These are phyloP conservation scores for Oceanodroma tethys DNA, from an alignment of 2,113 vertebrate genomes.

Conservation along the genomic window DNA sequence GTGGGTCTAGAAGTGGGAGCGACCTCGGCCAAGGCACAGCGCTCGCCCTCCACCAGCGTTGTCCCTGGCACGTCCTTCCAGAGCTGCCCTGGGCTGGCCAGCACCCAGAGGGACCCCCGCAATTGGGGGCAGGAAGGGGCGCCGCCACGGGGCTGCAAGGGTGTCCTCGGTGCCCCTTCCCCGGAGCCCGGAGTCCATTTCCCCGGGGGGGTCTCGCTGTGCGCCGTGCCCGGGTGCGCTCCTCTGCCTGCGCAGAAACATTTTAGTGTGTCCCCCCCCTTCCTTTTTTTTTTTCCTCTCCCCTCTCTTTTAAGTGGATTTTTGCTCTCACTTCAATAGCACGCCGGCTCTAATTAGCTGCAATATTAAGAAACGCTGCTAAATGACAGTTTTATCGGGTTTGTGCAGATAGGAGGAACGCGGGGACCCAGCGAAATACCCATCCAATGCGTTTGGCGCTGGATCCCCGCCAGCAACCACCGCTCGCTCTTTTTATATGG, in stretches of 20 bases:
- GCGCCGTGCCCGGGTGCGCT: neutral
- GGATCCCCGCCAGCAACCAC: constrained; percentile 57
- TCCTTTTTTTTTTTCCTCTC: neutral
- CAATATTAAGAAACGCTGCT: constrained; percentile 49
- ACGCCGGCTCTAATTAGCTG: constrained; percentile 13
- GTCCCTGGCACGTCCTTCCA: neutral
- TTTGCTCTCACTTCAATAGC: constrained; percentile 56
- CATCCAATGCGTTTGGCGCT: neutral
- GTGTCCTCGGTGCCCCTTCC: neutral
- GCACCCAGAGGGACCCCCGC: neutral
- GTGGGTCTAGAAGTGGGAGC: neutral
- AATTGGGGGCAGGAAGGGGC: neutral
- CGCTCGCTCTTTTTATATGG: constrained; percentile 64
- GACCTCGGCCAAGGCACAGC: neutral
- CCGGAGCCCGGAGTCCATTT: neutral
- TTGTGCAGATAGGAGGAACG: constrained; percentile 54
- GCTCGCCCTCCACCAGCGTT: neutral
- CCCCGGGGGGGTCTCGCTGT: neutral
- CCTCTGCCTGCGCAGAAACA: neutral
- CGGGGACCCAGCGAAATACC: constrained; percentile 28
- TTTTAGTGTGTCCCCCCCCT: neutral
- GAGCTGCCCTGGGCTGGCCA: neutral
- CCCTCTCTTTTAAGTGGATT: constrained; percentile 47
- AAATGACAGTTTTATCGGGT: constrained; percentile 48
- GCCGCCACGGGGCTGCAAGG: neutral